Evolutionary conservation across 2,797 vertebrate genomes (phyloP).

Genomic region (Bradypodion ventrale): DNA sequence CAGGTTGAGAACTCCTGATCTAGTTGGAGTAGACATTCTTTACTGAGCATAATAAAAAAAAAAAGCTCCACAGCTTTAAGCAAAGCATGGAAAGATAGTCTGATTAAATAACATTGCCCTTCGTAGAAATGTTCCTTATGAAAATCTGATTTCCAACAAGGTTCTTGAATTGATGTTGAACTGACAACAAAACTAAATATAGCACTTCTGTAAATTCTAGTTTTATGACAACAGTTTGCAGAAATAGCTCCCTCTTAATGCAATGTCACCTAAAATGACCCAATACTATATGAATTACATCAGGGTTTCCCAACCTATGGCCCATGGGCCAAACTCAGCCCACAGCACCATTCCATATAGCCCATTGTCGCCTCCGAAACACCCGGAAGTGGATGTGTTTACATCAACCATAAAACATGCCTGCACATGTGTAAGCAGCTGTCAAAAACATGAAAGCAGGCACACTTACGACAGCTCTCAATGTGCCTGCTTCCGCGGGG

Average conservation of each 20-base stretch:
- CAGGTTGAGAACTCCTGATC: no score
- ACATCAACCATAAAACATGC: no score
- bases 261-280: conserved; percentile 4
- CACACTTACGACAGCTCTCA: no score
- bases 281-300: conserved; percentile 38
- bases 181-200: conserved; percentile 49
- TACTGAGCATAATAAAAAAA: conserved; percentile 40
- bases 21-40: conserved; percentile 47
- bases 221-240: conserved; percentile 21
- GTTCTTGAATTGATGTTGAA: conserved; percentile 57
- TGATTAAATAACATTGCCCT: conserved; percentile 48
- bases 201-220: conserved; percentile 57
- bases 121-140: conserved; percentile 53
- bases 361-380: no score
- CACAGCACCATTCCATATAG: no score
- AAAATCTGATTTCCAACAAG: conserved; percentile 60
- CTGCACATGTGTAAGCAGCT: no score
- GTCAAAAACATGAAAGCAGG: no score
- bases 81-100: conserved; percentile 27
- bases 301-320: no score
- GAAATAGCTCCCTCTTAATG: conserved; percentile 21
- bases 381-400: no score
- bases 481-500: no score
- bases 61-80: conserved; percentile 46
- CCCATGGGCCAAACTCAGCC: no score